Base-by-base conservation (phyloP, 2,797 vertebrate species). In the Odontamblyopus rebecca region DNA sequence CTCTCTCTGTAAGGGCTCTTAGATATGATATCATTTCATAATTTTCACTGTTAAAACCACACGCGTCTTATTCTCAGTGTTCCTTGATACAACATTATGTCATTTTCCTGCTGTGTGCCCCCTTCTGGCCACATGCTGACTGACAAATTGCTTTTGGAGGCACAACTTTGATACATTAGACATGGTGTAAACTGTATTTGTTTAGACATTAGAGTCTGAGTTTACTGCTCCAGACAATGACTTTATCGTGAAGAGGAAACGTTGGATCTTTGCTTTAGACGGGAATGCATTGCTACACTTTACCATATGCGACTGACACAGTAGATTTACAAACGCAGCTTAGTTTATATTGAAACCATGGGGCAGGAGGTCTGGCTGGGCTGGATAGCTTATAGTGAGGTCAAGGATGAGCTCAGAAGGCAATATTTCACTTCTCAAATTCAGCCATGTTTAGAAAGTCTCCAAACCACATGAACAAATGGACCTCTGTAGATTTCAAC, bases 1-100 rank as follows among this genome's bases (percentile, higher is more conserved):
- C 73, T 15, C 68, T 87, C 83, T 72, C 86, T 68, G 81, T 80
- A 66, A 72, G 85, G 71, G 65, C 81, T 67, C 82, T 73, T 79
- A 88, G 85, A 72, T 75, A 80, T 88, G 88, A 89, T 74, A 79
- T 91, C 86, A 88, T 81, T 75, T 81, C 4, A 66, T 85, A 85
- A 83, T 88, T 83, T 78, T 82, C 84, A 86, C 85, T 63, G 64
- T 90, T 90, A 90, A 91, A 64, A 81, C 68, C 0, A 78, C 78
- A 86, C 85, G 79, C 44, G 61, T 65, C 67, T 71, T 75, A 66
- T 38, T 19, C 71, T 82, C 72, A 1, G 48, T 71, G 56, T 41
- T 77, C 77, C 74, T 54, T 2, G 13, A 32, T 79, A 66, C 26
- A 18, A 50, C 27, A 69, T 79, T 82, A 89, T 82, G 86, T 89